Evolutionary conservation across 2,888 invertebrate genomes (phyloP).

Genomic region (Cheiracanthium punctorium): DNA sequence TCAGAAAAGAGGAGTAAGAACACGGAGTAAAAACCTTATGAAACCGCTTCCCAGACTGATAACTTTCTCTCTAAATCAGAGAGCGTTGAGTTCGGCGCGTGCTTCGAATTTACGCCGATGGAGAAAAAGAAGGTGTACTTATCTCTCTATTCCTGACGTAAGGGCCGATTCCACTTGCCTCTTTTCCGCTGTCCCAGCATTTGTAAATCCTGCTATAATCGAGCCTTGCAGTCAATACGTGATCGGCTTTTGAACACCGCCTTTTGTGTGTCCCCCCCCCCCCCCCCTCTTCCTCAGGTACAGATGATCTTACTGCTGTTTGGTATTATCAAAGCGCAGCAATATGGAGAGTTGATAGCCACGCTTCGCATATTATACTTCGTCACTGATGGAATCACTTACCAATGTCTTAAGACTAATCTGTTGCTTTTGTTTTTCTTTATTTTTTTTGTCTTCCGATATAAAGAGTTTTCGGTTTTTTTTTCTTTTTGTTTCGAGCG

Average conservation of each 20-base stretch:
- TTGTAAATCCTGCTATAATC: conserved; percentile 51
- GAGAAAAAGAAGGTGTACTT: conserved; percentile 22
- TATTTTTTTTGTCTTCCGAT: background rate
- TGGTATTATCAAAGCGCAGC: conserved; percentile 23
- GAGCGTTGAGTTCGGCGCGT: background rate
- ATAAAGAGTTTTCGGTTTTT: background rate
- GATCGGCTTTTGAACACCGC: conserved; percentile 39
- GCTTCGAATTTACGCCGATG: background rate
- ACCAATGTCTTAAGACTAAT: background rate
- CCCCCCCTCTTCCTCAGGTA: too few species aligned
- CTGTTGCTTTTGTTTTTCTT: background rate
- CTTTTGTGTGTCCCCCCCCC: background rate
- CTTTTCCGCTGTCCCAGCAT: conserved; percentile 3
- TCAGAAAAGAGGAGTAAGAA: too few species aligned
- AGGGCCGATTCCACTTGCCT: background rate
- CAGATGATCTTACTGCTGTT: background rate
- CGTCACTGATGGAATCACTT: conserved; percentile 13
- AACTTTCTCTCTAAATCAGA: too few species aligned
- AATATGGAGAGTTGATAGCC: conserved; percentile 29
- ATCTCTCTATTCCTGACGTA: conserved; percentile 40
- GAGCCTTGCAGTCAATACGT: conserved; percentile 50
- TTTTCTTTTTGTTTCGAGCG: background rate
- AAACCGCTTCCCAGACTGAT: too few species aligned
- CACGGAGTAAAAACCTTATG: too few species aligned
- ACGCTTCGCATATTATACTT: conserved; percentile 33